Evolutionary conservation across 2,113 vertebrate species (phyloP), one percentile per base, ranked within the genome.

Genomic region (Tupaia chinensis): DNA sequence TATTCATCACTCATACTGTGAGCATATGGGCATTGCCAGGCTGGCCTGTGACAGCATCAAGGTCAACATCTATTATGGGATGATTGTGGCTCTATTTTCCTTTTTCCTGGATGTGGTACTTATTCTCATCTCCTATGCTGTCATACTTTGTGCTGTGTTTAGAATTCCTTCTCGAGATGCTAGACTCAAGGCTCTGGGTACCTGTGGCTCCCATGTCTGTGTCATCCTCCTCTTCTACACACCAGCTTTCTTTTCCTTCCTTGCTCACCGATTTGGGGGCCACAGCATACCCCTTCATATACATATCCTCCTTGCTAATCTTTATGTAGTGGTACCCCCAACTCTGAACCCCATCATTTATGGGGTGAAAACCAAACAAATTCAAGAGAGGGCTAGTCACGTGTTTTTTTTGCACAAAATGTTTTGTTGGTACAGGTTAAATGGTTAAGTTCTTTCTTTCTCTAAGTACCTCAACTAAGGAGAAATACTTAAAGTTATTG

Each of bases 341-440:
- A 56, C 83, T 87, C 34, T 97, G 19, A 97, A 97, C 9, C 94
- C 95, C 10, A 97, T 97, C n/a, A 98, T 96, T 73, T 97, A 97
- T 70, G 92, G 95, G 20, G 69, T 96, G 19, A 97, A 79, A 27
- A 96, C 86, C 13, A 95, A 94, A 16, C 76, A 97, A 56, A 97
- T 98, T 69, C 65, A 94, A 61, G 79, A 96, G 20, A 91, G 65
- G 32, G 44, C 88, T 83, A 29, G 68, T 10, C 73, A 94, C 12
- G 5, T 88, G 12, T 94, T 96, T 80, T 84, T 68, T 54, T 44
- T 91, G 56, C 91, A 25, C 19, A 93, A 87, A 9, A 90, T 15
- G 44, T 66, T 87, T 77, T 91, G 68, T 44, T 95, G 16, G 89
- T 70, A 17, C 44, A 27, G 20, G 25, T 3, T 58, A 60, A 89